Percentiles rank a stretch among this genome's conserved stretches.
Conservation (phyloP, 23 tunicate genomes). For the Styela clava region DNA sequence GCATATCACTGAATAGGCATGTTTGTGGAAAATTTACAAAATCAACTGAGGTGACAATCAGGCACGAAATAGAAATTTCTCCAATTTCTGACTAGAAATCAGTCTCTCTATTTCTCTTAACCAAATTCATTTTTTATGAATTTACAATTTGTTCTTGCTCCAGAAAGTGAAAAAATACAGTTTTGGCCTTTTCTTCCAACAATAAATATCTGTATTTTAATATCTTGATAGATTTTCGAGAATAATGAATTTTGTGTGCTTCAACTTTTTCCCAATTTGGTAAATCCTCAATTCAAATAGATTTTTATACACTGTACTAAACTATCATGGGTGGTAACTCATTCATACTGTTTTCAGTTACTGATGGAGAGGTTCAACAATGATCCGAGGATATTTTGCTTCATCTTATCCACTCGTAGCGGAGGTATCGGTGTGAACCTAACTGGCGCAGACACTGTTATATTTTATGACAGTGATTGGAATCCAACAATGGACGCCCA, state of each 20-base stretch:
- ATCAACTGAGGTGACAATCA: conserved; percentile 12
- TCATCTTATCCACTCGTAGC: conserved; percentile 94
- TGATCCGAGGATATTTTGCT: conserved; percentile 90
- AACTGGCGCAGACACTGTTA: conserved; percentile 97
- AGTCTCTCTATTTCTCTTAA: too few species aligned
- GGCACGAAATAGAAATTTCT: background rate
- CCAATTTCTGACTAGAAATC: background rate
- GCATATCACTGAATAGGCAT: conserved; percentile 59
- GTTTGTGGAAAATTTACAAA: conserved; percentile 8
- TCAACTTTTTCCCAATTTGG: too few species aligned
- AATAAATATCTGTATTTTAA: too few species aligned
- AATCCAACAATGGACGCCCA: conserved; percentile 99
- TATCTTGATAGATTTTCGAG: too few species aligned
- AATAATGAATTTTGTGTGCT: too few species aligned
- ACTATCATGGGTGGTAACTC: too few species aligned
- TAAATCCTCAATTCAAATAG: too few species aligned
- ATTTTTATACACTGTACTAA: too few species aligned
- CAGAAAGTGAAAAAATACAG: too few species aligned
- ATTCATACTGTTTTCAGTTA: conserved; percentile 40
- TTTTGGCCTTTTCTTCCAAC: too few species aligned
- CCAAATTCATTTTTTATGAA: too few species aligned
- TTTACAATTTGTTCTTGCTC: too few species aligned
- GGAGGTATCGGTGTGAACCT: conserved; percentile 98
- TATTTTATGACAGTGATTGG: conserved; percentile 99
- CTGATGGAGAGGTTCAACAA: conserved; percentile 96